Base-by-base conservation (phyloP, 2,888 invertebrate genomes). In the Nasonovia ribisnigri region DNA sequence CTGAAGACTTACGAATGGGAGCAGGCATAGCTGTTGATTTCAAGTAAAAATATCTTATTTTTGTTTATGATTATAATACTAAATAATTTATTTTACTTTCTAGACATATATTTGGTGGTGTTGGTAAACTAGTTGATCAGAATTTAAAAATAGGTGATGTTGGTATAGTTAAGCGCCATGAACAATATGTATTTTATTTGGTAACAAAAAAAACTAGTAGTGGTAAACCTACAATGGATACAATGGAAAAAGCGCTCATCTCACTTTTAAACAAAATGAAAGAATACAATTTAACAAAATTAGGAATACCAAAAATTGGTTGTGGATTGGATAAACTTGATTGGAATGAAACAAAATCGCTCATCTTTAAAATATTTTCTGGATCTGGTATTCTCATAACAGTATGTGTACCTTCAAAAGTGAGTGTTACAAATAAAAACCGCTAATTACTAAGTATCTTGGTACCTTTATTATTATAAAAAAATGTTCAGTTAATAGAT, bases 291-390 rank as follows among this genome's bases (percentile, higher is more conserved):
- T 96, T 97, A 0, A 95, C 95, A 54, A 96, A 96, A 88, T 95
- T 97, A 93, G 97, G 97, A 3, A 97, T 97, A 95, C 97, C 97
- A 0, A 95, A 96, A 94, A 96, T 97, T 94, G 97, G 97, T 4
- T 97, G 97, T 95, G 97, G 97, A 60, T 96, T 97, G 84, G 97
- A 97, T 95, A 95, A 96, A 42, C 96, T 97, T 8, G 96, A 97
- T 94, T 97, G 97, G 97, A 95, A 95, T 2, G 96, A 96, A 54
- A 97, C 97, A 0, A 96, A 96, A 94, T 95, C 95, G 0, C 96
- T 96, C 95, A 95, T 97, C 13, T 95, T 96, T 84, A 95, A 96
- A 46, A 96, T 97, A 13, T 97, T 97, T 95, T 94, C 95, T 51
- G 95, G 96, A 88, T 95, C 96, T 46, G 95, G 96, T n/a, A 94